A percentile compares a stretch with the other conserved stretches of the same genome.
phyloP scores from a whole-genome alignment of 1,140 invertebrate genomes.

The Hesperophylax magnus region DNA sequence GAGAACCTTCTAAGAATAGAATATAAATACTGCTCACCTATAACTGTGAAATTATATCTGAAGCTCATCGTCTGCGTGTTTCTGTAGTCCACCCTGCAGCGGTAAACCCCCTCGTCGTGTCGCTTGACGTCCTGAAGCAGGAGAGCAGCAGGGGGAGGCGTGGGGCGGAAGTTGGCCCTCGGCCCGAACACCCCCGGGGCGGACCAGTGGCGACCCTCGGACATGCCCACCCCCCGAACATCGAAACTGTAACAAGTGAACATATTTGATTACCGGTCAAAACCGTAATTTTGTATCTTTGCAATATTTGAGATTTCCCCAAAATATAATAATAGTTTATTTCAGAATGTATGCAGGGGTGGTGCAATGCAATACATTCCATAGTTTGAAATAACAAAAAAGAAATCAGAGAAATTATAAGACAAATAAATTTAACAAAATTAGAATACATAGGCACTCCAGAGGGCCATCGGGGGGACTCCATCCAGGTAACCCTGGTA shows the following conservation, averaged over 20 bases:
- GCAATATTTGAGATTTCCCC: too few relatives aligned
- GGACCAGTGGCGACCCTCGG: slow-evolving; percentile 82
- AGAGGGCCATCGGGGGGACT: too few relatives aligned
- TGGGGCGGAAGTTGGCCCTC: slow-evolving; percentile 83
- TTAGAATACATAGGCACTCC: too few relatives aligned
- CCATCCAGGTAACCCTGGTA: too few relatives aligned
- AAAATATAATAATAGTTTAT: too few relatives aligned
- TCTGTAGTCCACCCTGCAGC: slow-evolving; percentile 90
- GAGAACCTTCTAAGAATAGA: too few relatives aligned
- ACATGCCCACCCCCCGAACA: slow-evolving; percentile 81
- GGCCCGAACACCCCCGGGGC: slow-evolving; percentile 84
- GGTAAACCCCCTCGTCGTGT: slow-evolving; percentile 88
- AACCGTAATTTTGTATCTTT: too few relatives aligned
- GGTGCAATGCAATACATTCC: too few relatives aligned
- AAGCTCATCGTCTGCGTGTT: slow-evolving; percentile 90
- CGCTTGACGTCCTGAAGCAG: slow-evolving; percentile 82
- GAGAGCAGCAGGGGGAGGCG: slow-evolving; percentile 80
- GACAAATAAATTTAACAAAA: too few relatives aligned
- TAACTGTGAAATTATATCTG: slow-evolving; percentile 89
- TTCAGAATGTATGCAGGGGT: too few relatives aligned
- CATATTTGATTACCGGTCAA: background rate
- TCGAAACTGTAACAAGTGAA: slow-evolving; percentile 77
- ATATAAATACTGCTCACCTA: slow-evolving; percentile 78
- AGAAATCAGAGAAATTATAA: too few relatives aligned
- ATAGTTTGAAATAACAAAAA: too few relatives aligned